A percentile compares a stretch with the other conserved stretches of the same genome.
Conservation (phyloP, 1,140 invertebrate genomes). For the Drosophila prosaltans region DNA sequence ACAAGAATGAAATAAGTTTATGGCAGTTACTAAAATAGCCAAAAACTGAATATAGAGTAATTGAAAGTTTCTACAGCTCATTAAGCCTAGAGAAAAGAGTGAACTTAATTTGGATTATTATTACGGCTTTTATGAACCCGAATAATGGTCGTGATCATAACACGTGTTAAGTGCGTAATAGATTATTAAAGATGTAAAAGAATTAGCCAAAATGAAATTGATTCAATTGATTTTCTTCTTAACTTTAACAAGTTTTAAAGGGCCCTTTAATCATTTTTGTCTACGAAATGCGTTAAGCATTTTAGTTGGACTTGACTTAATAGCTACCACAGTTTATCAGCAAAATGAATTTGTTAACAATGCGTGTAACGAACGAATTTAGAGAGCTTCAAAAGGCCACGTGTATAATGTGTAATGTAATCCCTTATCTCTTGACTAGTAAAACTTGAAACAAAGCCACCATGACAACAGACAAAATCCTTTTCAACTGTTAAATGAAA, state of each 20-base stretch:
- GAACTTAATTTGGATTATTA: not conserved
- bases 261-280: too few species aligned
- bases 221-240: too few species aligned
- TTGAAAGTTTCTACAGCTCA: conserved; percentile 4
- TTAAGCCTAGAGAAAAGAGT: not conserved
- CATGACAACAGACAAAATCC: conserved; percentile 14
- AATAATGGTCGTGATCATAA: not conserved
- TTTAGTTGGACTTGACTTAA: not conserved
- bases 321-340: not conserved
- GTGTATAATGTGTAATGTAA: conserved; percentile 1
- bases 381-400: not conserved
- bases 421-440: conserved; percentile 13
- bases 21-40: not conserved
- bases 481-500: conserved; percentile 41
- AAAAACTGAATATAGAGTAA: not conserved
- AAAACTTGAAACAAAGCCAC: conserved; percentile 14
- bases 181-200: too few species aligned
- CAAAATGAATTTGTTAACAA: conserved; percentile 3
- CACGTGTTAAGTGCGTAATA: not conserved
- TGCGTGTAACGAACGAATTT: not conserved
- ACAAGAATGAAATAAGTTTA: not conserved
- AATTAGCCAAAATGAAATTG: too few species aligned
- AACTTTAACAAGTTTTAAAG: too few species aligned
- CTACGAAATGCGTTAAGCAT: not conserved
- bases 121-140: not conserved